Evolutionary conservation across 1,140 invertebrate genomes (phyloP).

Genomic region (Bombus terrestris): DNA sequence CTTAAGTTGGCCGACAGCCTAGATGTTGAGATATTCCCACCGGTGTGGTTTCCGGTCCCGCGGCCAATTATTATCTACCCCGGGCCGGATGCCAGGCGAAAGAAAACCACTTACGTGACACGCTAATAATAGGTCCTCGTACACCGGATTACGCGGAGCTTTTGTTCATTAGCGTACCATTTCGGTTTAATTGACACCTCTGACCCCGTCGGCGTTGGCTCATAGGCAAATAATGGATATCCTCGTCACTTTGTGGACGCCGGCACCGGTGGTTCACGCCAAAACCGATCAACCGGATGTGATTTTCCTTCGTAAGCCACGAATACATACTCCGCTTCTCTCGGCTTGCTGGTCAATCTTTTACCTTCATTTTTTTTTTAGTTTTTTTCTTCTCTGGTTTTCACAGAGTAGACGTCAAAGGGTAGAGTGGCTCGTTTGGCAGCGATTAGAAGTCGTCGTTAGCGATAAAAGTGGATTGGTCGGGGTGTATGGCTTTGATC

Average conservation of each 20-base stretch:
- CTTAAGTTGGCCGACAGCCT: constrained; percentile 55
- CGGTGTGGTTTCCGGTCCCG: constrained; percentile 39
- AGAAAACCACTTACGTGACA: constrained; percentile 76
- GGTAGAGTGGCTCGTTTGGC: constrained; percentile 4
- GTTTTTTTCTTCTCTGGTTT: background rate
- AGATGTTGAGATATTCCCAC: constrained; percentile 56
- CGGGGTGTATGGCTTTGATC: constrained; percentile 3
- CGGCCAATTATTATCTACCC: constrained; percentile 76
- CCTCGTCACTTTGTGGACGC: constrained; percentile 64
- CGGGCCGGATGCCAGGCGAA: constrained; percentile 68
- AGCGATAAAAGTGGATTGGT: background rate
- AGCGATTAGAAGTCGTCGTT: constrained; percentile 7
- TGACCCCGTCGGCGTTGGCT: constrained; percentile 64
- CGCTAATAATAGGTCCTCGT: constrained; percentile 73
- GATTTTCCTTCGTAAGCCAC: constrained; percentile 40
- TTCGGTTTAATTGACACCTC: constrained; percentile 79
- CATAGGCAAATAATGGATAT: constrained; percentile 70
- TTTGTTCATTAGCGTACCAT: constrained; percentile 79
- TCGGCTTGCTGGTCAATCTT: too few species aligned
- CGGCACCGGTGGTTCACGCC: constrained; percentile 24
- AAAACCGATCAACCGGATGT: constrained; percentile 49
- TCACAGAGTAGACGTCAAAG: background rate
- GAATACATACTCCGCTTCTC: background rate
- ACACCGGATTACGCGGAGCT: constrained; percentile 75
- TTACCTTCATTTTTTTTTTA: background rate